phyloP scores from a whole-genome alignment of 1,140 invertebrate genomes.

The Schlechtendalia chinensis region DNA sequence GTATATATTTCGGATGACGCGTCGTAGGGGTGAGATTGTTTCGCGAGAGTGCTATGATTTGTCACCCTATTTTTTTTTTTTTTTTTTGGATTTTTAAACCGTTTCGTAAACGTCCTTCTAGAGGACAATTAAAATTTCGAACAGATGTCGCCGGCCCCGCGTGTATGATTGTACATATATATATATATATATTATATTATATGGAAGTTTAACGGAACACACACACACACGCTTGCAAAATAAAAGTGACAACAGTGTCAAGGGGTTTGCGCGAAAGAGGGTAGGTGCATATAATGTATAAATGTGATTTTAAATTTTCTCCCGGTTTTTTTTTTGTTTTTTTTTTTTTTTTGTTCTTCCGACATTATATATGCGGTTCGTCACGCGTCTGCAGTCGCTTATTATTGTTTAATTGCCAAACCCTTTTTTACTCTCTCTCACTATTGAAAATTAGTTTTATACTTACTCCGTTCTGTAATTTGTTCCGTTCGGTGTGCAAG shows the following conservation, averaged over 20 bases:
- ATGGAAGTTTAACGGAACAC: too few relatives aligned
- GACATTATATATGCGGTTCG: constrained; percentile 44
- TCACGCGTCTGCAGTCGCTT: constrained; percentile 26
- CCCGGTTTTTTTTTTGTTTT: not conserved
- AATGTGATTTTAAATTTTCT: constrained; percentile 28
- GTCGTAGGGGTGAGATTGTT: constrained; percentile 1
- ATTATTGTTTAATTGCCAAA: constrained; percentile 35
- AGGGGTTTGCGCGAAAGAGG: constrained; percentile 20
- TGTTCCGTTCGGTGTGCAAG: constrained; percentile 15
- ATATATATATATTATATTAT: too few relatives aligned
- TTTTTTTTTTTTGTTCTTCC: constrained; percentile 10
- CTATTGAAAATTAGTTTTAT: constrained; percentile 38
- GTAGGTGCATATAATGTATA: not conserved
- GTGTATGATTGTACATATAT: not conserved
- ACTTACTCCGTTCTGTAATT: constrained; percentile 45
- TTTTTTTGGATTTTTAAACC: constrained; percentile 36
- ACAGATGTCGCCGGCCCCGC: constrained; percentile 34
- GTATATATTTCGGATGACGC: not conserved
- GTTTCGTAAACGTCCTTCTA: constrained; percentile 38
- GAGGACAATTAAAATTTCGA: constrained; percentile 43
- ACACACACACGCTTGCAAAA: too few relatives aligned
- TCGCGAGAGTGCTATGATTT: constrained; percentile 40
- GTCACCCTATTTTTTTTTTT: constrained; percentile 7
- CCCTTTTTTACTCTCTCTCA: not conserved
- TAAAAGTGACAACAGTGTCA: constrained; percentile 28